Evolutionary conservation across 2,888 invertebrate species (phyloP).

Genomic region (Orthosia incerta): DNA sequence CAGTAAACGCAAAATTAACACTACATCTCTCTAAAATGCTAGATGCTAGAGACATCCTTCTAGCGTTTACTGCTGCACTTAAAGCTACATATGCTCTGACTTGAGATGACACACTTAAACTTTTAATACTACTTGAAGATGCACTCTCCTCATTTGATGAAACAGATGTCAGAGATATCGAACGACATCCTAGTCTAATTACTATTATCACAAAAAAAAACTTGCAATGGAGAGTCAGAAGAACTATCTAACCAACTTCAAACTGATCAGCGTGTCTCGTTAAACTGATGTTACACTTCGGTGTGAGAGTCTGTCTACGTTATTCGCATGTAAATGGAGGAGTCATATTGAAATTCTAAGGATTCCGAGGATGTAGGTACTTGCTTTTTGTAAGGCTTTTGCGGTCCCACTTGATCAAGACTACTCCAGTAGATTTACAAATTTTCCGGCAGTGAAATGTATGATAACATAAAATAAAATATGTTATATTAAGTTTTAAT

Average conservation of each 20-base stretch:
- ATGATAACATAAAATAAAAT: background rate
- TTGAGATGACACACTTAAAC: constrained; percentile 32
- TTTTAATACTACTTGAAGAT: constrained; percentile 35
- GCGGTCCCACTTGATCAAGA: constrained; percentile 70
- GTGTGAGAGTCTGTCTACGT: constrained; percentile 62
- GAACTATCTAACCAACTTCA: constrained; percentile 8
- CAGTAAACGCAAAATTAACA: constrained; percentile 24
- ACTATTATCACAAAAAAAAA: background rate
- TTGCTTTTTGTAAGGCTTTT: constrained; percentile 79
- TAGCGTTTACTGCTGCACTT: constrained; percentile 37
- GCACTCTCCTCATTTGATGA: constrained; percentile 25
- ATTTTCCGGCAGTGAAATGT: constrained; percentile 29
- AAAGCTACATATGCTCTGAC: constrained; percentile 22
- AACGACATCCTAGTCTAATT: constrained; percentile 9
- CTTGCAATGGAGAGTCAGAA: constrained; percentile 22
- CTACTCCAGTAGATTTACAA: constrained; percentile 47
- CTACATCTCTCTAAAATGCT: constrained; percentile 20
- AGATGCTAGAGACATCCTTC: constrained; percentile 13
- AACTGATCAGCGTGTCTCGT: background rate
- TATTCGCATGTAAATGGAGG: constrained; percentile 85
- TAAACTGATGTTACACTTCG: constrained; percentile 55
- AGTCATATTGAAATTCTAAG: constrained; percentile 87
- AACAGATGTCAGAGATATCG: constrained; percentile 21
- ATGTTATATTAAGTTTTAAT: background rate
- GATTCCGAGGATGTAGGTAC: constrained; percentile 83